phyloP scores from a whole-genome alignment of 2,113 vertebrate species.

The Brevimyrus niger region DNA sequence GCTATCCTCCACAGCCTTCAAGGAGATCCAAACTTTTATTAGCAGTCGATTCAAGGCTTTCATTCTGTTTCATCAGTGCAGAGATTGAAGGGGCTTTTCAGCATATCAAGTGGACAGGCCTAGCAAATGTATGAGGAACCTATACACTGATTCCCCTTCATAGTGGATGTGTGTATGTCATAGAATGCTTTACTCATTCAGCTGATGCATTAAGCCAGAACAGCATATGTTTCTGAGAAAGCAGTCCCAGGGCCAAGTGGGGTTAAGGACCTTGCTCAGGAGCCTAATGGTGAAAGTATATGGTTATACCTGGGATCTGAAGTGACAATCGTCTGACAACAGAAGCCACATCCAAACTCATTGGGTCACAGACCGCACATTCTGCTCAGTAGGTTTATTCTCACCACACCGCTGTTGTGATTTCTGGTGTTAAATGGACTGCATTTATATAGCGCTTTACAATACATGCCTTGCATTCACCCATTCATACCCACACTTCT shows the following conservation, averaged over 20 bases:
- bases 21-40: neutral
- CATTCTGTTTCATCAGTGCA: neutral
- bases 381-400: neutral
- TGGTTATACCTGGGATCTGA: neutral
- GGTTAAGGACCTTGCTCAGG: neutral
- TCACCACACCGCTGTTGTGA: neutral
- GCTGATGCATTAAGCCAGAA: neutral
- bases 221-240: neutral
- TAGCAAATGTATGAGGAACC: neutral
- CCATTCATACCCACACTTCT: no score
- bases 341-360: neutral
- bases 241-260: neutral
- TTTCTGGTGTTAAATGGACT: neutral
- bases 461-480: no score
- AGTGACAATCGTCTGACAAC: neutral
- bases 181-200: neutral
- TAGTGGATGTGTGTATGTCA: neutral
- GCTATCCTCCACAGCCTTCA: neutral
- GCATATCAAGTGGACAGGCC: neutral
- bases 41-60: neutral
- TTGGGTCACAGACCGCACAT: neutral
- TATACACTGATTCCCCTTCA: neutral
- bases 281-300: neutral
- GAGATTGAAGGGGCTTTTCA: neutral
- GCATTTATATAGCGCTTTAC: no score